Conservation (phyloP, 2,888 invertebrate genomes). For the Eumerus sabulonum region DNA sequence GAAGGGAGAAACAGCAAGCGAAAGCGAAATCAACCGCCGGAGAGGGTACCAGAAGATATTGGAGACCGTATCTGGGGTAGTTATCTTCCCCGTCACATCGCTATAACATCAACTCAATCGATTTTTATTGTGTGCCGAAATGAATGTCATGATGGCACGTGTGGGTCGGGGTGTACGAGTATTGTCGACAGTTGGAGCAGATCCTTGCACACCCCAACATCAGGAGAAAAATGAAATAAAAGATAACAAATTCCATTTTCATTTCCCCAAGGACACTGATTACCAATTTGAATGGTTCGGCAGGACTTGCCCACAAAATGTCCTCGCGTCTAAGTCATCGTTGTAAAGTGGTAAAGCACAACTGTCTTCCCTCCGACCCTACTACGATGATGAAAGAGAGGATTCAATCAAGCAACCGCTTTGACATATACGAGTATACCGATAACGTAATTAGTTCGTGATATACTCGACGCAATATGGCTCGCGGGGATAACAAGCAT, state of each 20-base stretch:
- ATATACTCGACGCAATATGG: constrained; percentile 58
- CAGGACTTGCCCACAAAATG: constrained; percentile 49
- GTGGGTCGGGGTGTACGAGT: constrained; percentile 3
- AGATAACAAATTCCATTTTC: too few species aligned
- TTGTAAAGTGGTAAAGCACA: constrained; percentile 7
- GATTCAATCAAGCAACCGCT: constrained; percentile 63
- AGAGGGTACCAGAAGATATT: constrained; percentile 25
- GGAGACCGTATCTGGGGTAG: constrained; percentile 40
- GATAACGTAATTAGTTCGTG: constrained; percentile 66
- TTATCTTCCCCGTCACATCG: constrained; percentile 28
- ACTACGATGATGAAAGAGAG: constrained; percentile 44
- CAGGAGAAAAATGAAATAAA: constrained; percentile 29
- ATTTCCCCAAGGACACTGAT: too few species aligned
- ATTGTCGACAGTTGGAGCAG: neutral
- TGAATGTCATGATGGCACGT: constrained; percentile 42
- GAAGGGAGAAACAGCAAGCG: neutral
- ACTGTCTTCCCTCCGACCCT: neutral
- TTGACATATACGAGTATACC: constrained; percentile 55
- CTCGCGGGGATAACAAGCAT: constrained; percentile 53
- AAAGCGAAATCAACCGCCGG: neutral
- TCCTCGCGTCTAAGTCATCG: constrained; percentile 50
- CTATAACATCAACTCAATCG: constrained; percentile 62
- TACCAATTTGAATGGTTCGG: constrained; percentile 1
- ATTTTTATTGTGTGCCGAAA: constrained; percentile 66
- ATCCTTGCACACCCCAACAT: constrained; percentile 13